Evolutionary conservation across 1,140 invertebrate species (phyloP).

Genomic region (Hermetia illucens): DNA sequence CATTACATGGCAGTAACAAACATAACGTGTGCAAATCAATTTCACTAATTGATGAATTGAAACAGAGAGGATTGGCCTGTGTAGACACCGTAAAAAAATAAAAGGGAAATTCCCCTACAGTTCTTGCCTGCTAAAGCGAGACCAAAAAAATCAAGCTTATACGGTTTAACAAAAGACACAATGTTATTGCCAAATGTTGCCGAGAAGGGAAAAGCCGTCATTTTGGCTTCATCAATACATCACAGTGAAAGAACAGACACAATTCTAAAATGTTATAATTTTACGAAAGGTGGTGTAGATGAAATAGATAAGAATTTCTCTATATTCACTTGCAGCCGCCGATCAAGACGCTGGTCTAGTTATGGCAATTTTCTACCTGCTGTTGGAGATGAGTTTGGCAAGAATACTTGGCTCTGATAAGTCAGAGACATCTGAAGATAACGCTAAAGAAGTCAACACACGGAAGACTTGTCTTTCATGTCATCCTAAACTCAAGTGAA

Average conservation of each 20-base stretch:
- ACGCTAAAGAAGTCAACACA: too few relatives aligned
- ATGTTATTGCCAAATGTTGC: constrained; percentile 13
- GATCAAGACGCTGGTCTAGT: constrained; percentile 20
- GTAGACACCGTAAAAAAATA: constrained; percentile 35
- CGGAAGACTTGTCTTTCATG: too few relatives aligned
- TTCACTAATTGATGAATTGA: constrained; percentile 19
- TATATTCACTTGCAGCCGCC: constrained; percentile 9
- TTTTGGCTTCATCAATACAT: constrained; percentile 13
- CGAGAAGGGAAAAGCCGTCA: constrained; percentile 5
- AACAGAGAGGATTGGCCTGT: constrained; percentile 20
- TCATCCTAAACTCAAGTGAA: too few relatives aligned
- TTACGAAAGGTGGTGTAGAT: constrained; percentile 34
- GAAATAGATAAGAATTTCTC: constrained; percentile 18
- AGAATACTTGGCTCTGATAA: too few relatives aligned
- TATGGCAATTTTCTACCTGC: too few relatives aligned
- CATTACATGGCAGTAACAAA: too few relatives aligned
- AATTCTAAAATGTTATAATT: constrained; percentile 28
- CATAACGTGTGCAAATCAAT: too few relatives aligned
- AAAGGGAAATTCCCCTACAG: too few relatives aligned
- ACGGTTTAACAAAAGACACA: constrained; percentile 11
- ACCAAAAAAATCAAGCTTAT: too few relatives aligned
- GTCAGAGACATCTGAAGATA: too few relatives aligned
- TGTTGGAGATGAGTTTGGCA: too few relatives aligned
- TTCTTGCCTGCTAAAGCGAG: too few relatives aligned
- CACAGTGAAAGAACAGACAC: constrained; percentile 9